Conservation (phyloP, 2,113 vertebrate species). For the Oryctolagus cuniculus region DNA sequence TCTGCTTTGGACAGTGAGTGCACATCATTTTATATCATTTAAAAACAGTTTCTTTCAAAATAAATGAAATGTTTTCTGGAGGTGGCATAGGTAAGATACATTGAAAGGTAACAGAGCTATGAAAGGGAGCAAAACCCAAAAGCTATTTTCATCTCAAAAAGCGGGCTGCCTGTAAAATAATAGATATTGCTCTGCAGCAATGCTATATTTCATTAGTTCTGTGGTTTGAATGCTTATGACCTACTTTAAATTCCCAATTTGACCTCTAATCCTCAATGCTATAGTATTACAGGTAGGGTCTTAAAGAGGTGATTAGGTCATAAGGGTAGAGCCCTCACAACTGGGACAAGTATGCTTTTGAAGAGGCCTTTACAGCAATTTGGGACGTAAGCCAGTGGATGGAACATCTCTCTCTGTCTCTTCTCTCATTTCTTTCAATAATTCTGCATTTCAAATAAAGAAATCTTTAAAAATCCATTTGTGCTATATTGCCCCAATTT, state of each 20-base stretch:
- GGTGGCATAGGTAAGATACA: background rate
- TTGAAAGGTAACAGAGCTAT: background rate
- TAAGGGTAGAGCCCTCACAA: background rate
- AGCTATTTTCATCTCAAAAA: background rate
- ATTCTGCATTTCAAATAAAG: too few species aligned
- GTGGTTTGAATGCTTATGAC: background rate
- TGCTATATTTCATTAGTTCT: background rate
- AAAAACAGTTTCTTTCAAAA: background rate
- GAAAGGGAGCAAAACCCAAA: background rate
- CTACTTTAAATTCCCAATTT: background rate
- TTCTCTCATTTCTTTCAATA: too few species aligned
- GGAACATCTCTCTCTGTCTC: too few species aligned
- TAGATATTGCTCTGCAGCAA: background rate
- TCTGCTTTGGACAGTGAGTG: background rate
- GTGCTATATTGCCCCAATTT: background rate
- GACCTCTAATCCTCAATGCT: background rate
- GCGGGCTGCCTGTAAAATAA: background rate
- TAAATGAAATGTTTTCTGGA: background rate
- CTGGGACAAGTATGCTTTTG: background rate
- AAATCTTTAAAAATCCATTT: background rate
- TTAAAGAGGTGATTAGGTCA: background rate
- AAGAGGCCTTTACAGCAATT: background rate
- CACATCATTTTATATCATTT: constrained; percentile 2
- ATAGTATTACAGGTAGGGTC: background rate
- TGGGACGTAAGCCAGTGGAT: too few species aligned